phyloP scores from a whole-genome alignment of 2,888 invertebrate species.

The Mamestra brassicae region DNA sequence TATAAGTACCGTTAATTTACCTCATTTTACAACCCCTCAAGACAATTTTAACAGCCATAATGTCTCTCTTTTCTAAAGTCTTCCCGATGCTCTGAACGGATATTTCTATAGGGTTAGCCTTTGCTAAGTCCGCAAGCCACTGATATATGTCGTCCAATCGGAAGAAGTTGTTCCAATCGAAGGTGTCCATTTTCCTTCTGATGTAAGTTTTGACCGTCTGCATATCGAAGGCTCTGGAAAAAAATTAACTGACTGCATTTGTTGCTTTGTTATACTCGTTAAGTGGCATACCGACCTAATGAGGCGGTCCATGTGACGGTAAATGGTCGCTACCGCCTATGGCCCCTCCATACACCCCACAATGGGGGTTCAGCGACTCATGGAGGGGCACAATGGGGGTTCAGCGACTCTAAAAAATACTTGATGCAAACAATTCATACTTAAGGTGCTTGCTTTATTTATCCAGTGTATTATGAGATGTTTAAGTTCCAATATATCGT shows the following conservation, averaged over 20 bases:
- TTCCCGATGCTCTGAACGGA: constrained; percentile 79
- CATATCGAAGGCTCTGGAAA: constrained; percentile 78
- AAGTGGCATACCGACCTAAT: not conserved
- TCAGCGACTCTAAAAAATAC: too few relatives aligned
- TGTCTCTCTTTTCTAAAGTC: constrained; percentile 81
- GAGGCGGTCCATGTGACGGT: too few relatives aligned
- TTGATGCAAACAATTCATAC: too few relatives aligned
- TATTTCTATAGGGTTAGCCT: constrained; percentile 82
- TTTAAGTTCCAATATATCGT: too few relatives aligned
- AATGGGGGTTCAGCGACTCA: too few relatives aligned
- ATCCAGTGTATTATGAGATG: too few relatives aligned
- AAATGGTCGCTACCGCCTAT: too few relatives aligned
- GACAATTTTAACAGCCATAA: constrained; percentile 74
- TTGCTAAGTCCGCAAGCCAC: constrained; percentile 89
- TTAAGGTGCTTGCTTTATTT: too few relatives aligned
- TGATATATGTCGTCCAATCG: constrained; percentile 90
- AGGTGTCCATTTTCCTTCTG: constrained; percentile 78
- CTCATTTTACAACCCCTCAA: constrained; percentile 59
- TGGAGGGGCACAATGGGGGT: too few relatives aligned
- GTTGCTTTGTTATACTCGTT: not conserved
- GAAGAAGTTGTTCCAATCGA: constrained; percentile 91
- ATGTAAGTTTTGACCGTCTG: constrained; percentile 81
- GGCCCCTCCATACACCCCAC: too few relatives aligned
- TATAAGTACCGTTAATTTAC: constrained; percentile 24
- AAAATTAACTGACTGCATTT: not conserved